Conservation (phyloP, 2,888 invertebrate species). For the Chirona hameri region DNA sequence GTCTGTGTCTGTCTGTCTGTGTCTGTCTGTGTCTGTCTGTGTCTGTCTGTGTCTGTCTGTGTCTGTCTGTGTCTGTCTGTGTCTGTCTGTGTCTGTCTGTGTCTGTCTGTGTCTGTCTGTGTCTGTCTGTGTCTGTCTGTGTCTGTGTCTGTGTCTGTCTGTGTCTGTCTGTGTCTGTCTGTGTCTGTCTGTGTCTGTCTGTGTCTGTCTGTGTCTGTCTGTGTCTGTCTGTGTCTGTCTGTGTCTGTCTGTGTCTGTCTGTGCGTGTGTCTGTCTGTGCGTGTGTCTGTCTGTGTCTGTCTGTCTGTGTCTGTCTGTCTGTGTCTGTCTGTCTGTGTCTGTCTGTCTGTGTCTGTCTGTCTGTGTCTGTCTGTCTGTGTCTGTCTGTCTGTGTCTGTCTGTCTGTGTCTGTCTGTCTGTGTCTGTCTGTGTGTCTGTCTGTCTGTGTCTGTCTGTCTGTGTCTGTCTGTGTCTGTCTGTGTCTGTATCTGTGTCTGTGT, state of each 20-base stretch:
- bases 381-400: neutral
- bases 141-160: neutral
- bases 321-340: neutral
- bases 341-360: neutral
- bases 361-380: neutral
- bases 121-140: too few relatives aligned
- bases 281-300: constrained; percentile 29
- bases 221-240: neutral
- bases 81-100: neutral
- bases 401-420: neutral
- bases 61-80: constrained; percentile 31
- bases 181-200: constrained; percentile 29
- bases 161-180: neutral
- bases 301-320: neutral
- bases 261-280: neutral
- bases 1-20: neutral
- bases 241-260: constrained; percentile 33
- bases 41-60: constrained; percentile 29
- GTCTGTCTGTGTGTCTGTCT: neutral
- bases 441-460: constrained; percentile 31
- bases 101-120: too few relatives aligned
- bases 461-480: neutral
- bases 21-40: neutral
- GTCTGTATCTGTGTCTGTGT: constrained; percentile 29
- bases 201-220: constrained; percentile 32